phyloP scores from a whole-genome alignment of 2,888 invertebrate genomes.

The Hydrotaea cyrtoneurina region DNA sequence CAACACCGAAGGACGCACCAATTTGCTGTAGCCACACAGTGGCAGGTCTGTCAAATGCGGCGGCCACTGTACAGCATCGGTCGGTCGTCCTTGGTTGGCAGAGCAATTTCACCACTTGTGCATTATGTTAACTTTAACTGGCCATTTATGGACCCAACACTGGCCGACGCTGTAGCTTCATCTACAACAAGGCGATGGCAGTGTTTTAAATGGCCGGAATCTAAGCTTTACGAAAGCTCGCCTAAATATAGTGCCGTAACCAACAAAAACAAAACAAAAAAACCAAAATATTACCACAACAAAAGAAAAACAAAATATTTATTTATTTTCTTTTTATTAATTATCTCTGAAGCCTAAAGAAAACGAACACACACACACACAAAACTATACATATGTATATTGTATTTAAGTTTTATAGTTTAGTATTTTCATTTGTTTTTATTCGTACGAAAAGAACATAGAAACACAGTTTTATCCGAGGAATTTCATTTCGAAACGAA shows the following conservation, averaged over 20 bases:
- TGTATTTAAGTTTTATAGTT: conserved; percentile 33
- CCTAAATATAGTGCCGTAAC: conserved; percentile 76
- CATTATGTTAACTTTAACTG: conserved; percentile 74
- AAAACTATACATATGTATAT: conserved; percentile 5
- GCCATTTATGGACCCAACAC: conserved; percentile 54
- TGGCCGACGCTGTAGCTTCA: conserved; percentile 11
- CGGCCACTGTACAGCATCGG: conserved; percentile 3
- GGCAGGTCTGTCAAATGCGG: not conserved
- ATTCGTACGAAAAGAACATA: not conserved
- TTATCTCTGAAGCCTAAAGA: not conserved
- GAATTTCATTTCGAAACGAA: not conserved
- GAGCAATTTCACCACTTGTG: conserved; percentile 75
- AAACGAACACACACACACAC: not conserved
- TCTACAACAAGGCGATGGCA: not conserved
- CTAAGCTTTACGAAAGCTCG: conserved; percentile 76
- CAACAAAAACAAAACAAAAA: conserved; percentile 41
- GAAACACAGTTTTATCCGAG: not conserved
- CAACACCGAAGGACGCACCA: conserved; percentile 41
- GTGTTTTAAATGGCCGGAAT: conserved; percentile 71
- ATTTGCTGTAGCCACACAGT: too few species aligned
- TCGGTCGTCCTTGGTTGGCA: conserved; percentile 52
- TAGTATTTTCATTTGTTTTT: conserved; percentile 20
- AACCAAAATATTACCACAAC: too few species aligned
- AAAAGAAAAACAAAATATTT: not conserved
- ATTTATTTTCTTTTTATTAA: conserved; percentile 26